Evolutionary conservation across 2,797 vertebrate genomes (phyloP), one percentile per base, ranked within the genome.

Genomic region (Centropyge bicolor): DNA sequence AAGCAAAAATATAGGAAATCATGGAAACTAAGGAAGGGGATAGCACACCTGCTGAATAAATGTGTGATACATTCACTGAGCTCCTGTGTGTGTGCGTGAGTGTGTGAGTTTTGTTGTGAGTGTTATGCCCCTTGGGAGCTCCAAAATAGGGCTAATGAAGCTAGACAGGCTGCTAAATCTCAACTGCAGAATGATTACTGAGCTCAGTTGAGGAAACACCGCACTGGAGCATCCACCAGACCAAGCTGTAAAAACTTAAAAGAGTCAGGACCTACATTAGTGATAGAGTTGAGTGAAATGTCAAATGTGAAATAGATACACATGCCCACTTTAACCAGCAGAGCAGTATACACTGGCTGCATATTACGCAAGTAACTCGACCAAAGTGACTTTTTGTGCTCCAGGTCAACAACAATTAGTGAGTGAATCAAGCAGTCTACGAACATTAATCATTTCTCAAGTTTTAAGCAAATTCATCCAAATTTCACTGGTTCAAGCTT

Each of bases 131-230:
- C 64, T 40, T 66, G 76, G 85, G 88, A 82, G 66, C 56, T 70
- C 69, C 70, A 83, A 90, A 88, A 90, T 68, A 80, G 69, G 85
- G 74, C 81, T 91, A 89, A 90, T 89, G 87, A 89, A 84, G 79
- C 77, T 63, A 80, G 76, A 89, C 84, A 82, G 73, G 81, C 80
- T 0, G 38, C 80, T 85, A 87, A 89, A 87, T 81, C 84, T 87
- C 43, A 52, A 89, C 67, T 51, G 76, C 77, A 83, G 68, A 77
- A 86, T 83, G 83, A 91, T 89, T 76, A 87, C 86, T 72, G 64
- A 83, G 83, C 84, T 86, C 78, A 77, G 79, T 86, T 90, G 84
- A 86, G 66, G 81, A 87, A 91, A 74, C 49, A 79, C 59, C 72
- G 63, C 74, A 74, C 40, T 59, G 55, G 77, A 80, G 62, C 48